Percentiles rank a stretch among this genome's conserved stretches.
Evolutionary conservation across 2,797 vertebrate species (phyloP).

Genomic region (Meda fulgida): DNA sequence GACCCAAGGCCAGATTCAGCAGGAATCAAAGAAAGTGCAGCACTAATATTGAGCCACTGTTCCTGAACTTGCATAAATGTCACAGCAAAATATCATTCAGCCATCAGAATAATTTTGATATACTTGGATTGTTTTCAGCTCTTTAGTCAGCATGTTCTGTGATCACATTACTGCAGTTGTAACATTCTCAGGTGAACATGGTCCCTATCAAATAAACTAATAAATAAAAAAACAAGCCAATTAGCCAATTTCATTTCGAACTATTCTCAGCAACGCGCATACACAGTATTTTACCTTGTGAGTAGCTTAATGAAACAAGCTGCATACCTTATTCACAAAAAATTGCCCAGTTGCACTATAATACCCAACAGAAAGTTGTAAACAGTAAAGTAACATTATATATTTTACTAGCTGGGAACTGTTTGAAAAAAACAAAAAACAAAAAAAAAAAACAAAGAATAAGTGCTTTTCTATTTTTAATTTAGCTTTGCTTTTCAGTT

Average conservation of each 20-base stretch:
- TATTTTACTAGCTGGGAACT: neutral
- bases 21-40: neutral
- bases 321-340: too few relatives aligned
- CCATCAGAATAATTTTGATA: conserved; percentile 20
- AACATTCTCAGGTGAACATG: neutral
- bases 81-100: conserved; percentile 16
- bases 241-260: neutral
- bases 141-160: neutral
- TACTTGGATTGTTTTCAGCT: conserved; percentile 8
- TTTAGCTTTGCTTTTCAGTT: neutral
- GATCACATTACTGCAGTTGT: neutral
- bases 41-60: neutral
- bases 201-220: too few relatives aligned
- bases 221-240: too few relatives aligned
- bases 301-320: neutral
- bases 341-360: neutral
- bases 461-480: neutral
- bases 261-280: neutral
- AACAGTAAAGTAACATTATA: neutral
- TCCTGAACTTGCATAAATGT: conserved; percentile 12
- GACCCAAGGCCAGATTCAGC: neutral
- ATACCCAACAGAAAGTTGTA: neutral
- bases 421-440: too few relatives aligned
- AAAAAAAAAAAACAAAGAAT: neutral
- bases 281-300: neutral